Percentiles rank a stretch among this genome's conserved stretches.
Evolutionary conservation across 2,113 vertebrate species (phyloP).

Genomic region (Lagenorhynchus albirostris): DNA sequence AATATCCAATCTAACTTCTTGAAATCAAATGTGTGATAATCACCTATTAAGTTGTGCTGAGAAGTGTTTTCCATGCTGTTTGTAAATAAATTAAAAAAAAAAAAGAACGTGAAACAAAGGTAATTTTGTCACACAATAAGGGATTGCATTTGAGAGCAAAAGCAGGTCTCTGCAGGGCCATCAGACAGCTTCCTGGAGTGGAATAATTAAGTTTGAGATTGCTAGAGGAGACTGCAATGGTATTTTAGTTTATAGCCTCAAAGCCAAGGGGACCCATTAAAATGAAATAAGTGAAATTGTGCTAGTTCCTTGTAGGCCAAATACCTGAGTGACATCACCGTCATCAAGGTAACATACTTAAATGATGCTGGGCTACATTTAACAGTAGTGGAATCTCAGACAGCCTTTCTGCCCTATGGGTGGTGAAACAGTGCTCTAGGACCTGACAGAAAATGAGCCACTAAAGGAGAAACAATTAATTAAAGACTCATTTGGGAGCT

Average conservation of each 20-base stretch:
- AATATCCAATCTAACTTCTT: conserved; percentile 17
- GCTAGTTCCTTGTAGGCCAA: conserved; percentile 59
- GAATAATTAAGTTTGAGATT: conserved; percentile 77
- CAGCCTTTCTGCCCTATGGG: not conserved
- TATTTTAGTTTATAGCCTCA: conserved; percentile 74
- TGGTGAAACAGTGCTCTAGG: conserved; percentile 17
- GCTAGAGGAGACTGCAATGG: conserved; percentile 66
- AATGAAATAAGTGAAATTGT: conserved; percentile 71
- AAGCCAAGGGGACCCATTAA: conserved; percentile 67
- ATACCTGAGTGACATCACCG: conserved; percentile 61
- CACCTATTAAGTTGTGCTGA: conserved; percentile 43
- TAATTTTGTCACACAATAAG: conserved; percentile 64
- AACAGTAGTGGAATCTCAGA: conserved; percentile 29
- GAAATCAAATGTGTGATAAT: conserved; percentile 49
- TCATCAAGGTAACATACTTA: conserved; percentile 54
- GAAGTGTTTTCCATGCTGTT: conserved; percentile 51
- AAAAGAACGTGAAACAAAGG: conserved; percentile 49
- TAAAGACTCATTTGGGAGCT: conserved; percentile 36
- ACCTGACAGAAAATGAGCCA: conserved; percentile 1
- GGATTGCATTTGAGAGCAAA: conserved; percentile 60
- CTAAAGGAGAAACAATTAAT: conserved; percentile 53
- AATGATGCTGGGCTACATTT: conserved; percentile 4
- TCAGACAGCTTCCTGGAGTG: conserved; percentile 70
- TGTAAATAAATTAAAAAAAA: conserved; percentile 28
- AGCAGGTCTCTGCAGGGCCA: conserved; percentile 58